Evolutionary conservation across 2,113 vertebrate species (phyloP), one percentile per base, ranked within the genome.

Genomic region (Tetrao urogallus): DNA sequence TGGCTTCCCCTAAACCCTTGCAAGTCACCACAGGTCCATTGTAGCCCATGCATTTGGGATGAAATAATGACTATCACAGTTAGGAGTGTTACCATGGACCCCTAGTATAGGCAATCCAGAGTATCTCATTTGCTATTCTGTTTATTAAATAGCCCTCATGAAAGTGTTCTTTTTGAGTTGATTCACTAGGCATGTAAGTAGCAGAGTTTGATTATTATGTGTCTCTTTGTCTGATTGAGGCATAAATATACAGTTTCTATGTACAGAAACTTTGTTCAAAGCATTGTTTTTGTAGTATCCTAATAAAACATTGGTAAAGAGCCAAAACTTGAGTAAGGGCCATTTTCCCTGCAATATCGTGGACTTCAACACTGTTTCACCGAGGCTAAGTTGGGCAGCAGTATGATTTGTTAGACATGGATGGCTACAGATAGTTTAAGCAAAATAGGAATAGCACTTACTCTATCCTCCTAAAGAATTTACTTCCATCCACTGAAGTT

Each of bases 121-220:
- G 85, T 70, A 65, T 79, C 92, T 94, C 67, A 72, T 82, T 89
- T 86, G 13, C 34, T 56, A 14, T 47, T 73, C 10, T 92, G 58
- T 30, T 50, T 91, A 79, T 82, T 79, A 74, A 69, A 76, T 85
- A 50, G 48, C 58, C 8, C 24, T 20, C 15, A 56, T 0, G 1
- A 78, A 20, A 5, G 2, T 71, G 25, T 52, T 88, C 34, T 47
- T 9, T 30, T 76, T 66, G n/a, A 10, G 28, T 71, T 70, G 19
- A 32, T 56, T 80, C 74, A 16, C 11, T 18, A 28, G 69, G 30
- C 14, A 16, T 52, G 30, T 84, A 61, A 82, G 36, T 18, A 76
- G 14, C 34, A 48, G 9, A n/a, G 20, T 84, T 57, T 67, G 43
- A 6, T 30, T 75, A 11, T 69, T 81, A 40, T 9, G 2, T 57